A percentile compares a stretch with the other conserved stretches of the same genome.
phyloP scores from a whole-genome alignment of 2,797 vertebrate genomes.

The Spinus pinus region DNA sequence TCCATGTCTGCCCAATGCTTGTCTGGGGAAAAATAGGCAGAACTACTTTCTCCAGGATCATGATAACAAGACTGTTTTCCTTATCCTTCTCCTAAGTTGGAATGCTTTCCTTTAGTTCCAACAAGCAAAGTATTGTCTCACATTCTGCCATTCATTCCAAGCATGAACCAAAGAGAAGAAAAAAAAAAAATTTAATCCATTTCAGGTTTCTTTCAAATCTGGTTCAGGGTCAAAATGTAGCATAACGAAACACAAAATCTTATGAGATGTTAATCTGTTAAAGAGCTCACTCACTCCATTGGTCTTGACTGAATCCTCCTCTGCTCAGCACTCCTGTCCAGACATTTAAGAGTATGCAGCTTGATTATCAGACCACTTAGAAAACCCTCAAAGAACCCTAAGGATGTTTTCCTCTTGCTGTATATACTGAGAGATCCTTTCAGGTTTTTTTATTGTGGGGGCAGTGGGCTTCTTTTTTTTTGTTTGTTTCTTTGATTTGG shows the following conservation, averaged over 20 bases:
- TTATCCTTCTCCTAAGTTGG: neutral
- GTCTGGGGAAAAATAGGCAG: neutral
- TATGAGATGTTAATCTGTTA: neutral
- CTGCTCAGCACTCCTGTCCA: neutral
- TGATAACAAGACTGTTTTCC: neutral
- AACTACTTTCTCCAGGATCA: neutral
- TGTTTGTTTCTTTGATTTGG: neutral
- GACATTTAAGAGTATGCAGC: neutral
- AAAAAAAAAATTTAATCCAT: neutral
- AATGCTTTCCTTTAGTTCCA: neutral
- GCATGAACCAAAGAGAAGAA: neutral
- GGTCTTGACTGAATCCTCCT: neutral
- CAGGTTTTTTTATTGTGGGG: neutral
- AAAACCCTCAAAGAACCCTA: neutral
- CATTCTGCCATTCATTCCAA: neutral
- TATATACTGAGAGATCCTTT: neutral
- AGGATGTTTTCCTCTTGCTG: neutral
- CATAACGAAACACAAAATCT: neutral
- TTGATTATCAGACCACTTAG: neutral
- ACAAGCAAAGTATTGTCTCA: neutral
- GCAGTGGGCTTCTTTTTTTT: neutral
- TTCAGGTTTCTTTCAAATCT: neutral
- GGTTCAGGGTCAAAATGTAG: neutral
- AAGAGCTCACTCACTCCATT: neutral
- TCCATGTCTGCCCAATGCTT: neutral